These are phyloP conservation scores for Chaetodon trifascialis DNA, from an alignment of 2,113 vertebrate species.

Conservation along the genomic window DNA sequence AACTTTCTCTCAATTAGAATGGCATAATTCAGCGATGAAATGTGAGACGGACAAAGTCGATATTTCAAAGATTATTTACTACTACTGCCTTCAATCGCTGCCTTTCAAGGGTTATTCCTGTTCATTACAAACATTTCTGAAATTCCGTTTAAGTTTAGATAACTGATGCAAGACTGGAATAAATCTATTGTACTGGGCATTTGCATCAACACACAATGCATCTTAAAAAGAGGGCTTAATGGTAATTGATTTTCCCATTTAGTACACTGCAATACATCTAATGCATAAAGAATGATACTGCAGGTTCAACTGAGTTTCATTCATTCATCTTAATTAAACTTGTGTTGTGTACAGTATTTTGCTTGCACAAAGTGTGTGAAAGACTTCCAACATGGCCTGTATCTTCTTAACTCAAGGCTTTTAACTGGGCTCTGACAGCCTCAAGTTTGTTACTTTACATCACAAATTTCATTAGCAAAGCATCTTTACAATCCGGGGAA, in stretches of 20 bases:
- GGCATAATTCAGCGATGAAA: not conserved
- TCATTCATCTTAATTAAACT: not conserved
- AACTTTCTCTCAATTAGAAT: not conserved
- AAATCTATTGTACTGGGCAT: not conserved
- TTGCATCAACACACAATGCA: not conserved
- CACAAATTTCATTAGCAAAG: not conserved
- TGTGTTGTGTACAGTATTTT: not conserved
- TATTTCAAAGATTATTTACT: not conserved
- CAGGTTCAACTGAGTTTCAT: not conserved
- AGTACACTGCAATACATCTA: not conserved
- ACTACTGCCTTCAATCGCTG: not conserved
- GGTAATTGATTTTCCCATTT: not conserved
- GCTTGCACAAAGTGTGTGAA: not conserved
- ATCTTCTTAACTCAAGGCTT: not conserved
- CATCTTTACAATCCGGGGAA: not conserved
- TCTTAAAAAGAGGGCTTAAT: not conserved
- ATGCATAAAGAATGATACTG: not conserved
- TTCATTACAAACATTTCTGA: not conserved
- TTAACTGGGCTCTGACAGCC: not conserved
- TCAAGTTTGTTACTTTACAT: constrained; percentile 6
- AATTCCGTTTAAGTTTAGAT: not conserved
- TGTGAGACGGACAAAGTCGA: not conserved
- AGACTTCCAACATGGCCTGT: not conserved
- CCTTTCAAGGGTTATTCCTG: not conserved
- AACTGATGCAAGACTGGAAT: not conserved